Base-by-base conservation (phyloP, 2,888 invertebrate species). In the Crocallis elinguaria region DNA sequence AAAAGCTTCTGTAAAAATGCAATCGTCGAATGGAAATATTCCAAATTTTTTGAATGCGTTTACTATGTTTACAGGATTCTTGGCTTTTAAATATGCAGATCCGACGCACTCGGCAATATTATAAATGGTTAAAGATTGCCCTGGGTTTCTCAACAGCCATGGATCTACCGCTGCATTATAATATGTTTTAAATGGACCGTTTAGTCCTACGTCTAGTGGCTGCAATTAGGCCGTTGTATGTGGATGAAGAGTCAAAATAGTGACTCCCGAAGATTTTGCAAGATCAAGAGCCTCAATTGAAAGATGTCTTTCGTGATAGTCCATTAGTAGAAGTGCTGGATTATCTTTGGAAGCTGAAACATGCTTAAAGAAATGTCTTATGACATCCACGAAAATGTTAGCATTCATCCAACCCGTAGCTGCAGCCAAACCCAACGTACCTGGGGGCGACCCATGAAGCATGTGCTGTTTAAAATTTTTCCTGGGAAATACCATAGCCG, bases 201-300 rank as follows among this genome's bases (percentile, higher is more conserved):
- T 80, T 5, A 79, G 71, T 35, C 69, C 65, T 13, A 75, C 66
- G n/a, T n/a, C n/a, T n/a, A n/a, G 61, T 21, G 80, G 82, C 66
- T 84, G 83, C 41, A 50, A 78, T 53, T 60, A 75, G 73, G 60
- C 78, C 73, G 42, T 73, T 45, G 77, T 76, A 61, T 86, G 82
- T n/a, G 80, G 82, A 17, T 77, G 81, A 35, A 82, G 69, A 4
- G 81, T 77, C 27, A 85, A 62, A 39, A 84, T 55, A 35, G 74
- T 66, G 21, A 86, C 73, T 8, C 82, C 79, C 7, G 41, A 66
- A 25, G 71, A 69, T 64, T 76, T 77, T 59, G 67, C 75, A 12
- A 60, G 35, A n/a, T 73, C 54, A 60, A 58, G 30, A 53, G 65
- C 60, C 57, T 60, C 44, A 60, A 55, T 29, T 50, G 52, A 54